Percentiles rank a stretch among this genome's conserved stretches.
phyloP scores from a whole-genome alignment of 2,113 vertebrate species.

The Proterorhinus semilunaris region DNA sequence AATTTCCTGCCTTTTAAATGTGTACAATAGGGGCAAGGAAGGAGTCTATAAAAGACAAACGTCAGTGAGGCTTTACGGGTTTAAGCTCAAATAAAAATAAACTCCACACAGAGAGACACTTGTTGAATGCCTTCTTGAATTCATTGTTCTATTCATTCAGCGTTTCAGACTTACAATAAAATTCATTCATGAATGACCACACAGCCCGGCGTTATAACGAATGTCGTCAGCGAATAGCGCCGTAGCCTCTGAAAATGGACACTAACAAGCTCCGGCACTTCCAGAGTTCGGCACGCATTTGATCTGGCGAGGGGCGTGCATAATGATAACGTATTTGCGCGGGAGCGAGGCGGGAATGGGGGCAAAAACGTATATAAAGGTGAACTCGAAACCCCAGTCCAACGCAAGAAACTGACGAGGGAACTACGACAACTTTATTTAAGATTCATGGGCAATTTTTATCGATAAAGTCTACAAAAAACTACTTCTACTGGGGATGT shows the following conservation, averaged over 20 bases:
- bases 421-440: background rate
- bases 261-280: constrained; percentile 55
- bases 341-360: background rate
- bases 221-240: constrained; percentile 41
- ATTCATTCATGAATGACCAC: constrained; percentile 17
- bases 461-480: too few species aligned
- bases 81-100: too few species aligned
- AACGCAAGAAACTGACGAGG: background rate
- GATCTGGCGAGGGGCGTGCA: constrained; percentile 43
- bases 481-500: too few species aligned
- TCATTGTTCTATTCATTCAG: too few species aligned
- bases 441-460: background rate
- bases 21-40: too few species aligned
- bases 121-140: too few species aligned
- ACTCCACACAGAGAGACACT: too few species aligned
- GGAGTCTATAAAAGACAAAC: too few species aligned
- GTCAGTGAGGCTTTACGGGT: too few species aligned
- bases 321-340: constrained; percentile 13
- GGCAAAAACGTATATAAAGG: constrained; percentile 35
- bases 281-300: constrained; percentile 25
- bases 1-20: too few species aligned
- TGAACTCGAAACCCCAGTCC: background rate
- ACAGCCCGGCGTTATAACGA: constrained; percentile 26
- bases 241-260: constrained; percentile 30
- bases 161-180: background rate